Percentiles rank a stretch among this genome's conserved stretches.
phyloP scores from a whole-genome alignment of 1,140 invertebrate species.

The Melitaea cinxia region DNA sequence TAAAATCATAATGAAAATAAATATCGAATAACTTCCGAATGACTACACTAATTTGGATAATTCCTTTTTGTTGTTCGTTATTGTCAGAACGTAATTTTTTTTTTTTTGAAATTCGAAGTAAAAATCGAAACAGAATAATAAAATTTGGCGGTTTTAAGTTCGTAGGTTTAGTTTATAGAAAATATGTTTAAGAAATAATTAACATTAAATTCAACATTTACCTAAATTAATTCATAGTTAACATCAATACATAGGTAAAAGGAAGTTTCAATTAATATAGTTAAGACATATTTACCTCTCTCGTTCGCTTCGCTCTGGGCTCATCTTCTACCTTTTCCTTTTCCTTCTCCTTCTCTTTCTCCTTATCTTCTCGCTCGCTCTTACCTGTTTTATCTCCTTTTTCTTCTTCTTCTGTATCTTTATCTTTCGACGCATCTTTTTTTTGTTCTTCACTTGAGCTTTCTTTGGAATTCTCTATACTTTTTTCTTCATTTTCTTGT shows the following conservation, averaged over 20 bases:
- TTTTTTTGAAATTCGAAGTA: too few species aligned
- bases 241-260: neutral
- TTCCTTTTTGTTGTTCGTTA: too few species aligned
- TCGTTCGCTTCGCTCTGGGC: constrained; percentile 66
- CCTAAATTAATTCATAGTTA: too few species aligned
- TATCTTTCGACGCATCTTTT: constrained; percentile 18
- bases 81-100: too few species aligned
- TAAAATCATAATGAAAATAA: too few species aligned
- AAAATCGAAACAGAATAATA: too few species aligned
- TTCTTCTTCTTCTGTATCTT: constrained; percentile 23
- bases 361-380: constrained; percentile 29
- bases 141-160: too few species aligned
- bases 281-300: constrained; percentile 54
- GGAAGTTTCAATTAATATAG: too few species aligned
- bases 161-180: too few species aligned
- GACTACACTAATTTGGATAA: too few species aligned
- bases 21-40: neutral
- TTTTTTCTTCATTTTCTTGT: constrained; percentile 17
- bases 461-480: constrained; percentile 29
- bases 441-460: constrained; percentile 20
- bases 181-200: too few species aligned
- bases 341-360: constrained; percentile 34
- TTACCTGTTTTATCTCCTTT: constrained; percentile 40
- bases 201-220: too few species aligned
- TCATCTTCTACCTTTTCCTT: constrained; percentile 55